Conservation (phyloP, 2,113 vertebrate species). For the Sturnus vulgaris region DNA sequence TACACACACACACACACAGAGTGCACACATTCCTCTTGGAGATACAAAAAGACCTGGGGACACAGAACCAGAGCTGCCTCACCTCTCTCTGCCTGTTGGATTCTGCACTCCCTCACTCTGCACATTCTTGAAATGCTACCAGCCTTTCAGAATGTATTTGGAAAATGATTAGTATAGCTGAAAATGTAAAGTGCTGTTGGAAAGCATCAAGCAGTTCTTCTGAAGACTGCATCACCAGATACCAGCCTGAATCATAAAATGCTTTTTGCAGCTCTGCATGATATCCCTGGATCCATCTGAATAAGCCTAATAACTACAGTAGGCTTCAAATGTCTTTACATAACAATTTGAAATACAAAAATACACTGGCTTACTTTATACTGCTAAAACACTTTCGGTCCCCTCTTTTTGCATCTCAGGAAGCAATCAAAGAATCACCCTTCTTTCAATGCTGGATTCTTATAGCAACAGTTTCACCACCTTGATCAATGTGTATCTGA, state of each 20-base stretch:
- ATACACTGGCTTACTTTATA: background rate
- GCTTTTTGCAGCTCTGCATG: background rate
- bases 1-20: rapidly evolving
- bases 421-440: background rate
- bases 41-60: background rate
- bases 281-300: background rate
- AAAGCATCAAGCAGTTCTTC: background rate
- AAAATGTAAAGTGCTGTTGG: background rate
- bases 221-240: background rate
- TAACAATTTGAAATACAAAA: background rate
- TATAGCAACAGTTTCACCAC: background rate
- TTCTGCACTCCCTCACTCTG: background rate
- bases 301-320: background rate
- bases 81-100: background rate
- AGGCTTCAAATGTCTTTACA: background rate
- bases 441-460: background rate
- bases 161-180: background rate
- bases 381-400: background rate
- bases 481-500: background rate
- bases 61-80: background rate
- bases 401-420: background rate
- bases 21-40: rapidly evolving
- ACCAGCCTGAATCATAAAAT: background rate
- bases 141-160: background rate
- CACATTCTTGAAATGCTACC: background rate